A percentile compares a stretch with the other conserved stretches of the same genome.
These are phyloP conservation scores for Caradrina clavipalpis DNA, from an alignment of 2,888 invertebrate genomes.

Conservation along the genomic window DNA sequence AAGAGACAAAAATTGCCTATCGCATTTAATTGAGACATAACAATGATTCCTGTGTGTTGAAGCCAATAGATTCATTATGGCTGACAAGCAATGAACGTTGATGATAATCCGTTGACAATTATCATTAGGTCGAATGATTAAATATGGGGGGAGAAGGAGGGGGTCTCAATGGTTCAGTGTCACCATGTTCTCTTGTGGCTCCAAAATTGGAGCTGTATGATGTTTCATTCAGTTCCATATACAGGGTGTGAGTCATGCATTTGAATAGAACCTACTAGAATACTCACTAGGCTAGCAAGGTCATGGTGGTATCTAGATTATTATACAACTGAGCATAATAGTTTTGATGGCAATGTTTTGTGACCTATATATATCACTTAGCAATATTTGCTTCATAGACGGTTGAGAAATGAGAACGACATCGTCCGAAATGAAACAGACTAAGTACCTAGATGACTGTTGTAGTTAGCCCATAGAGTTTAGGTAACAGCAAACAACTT, in stretches of 20 bases:
- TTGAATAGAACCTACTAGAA: slow-evolving; percentile 38
- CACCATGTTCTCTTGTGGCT: slow-evolving; percentile 15
- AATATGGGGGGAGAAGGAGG: neutral
- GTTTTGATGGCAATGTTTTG: slow-evolving; percentile 3
- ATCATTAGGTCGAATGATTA: slow-evolving; percentile 2
- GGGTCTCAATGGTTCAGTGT: slow-evolving; percentile 17
- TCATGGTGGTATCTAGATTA: slow-evolving; percentile 32
- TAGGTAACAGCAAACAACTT: neutral
- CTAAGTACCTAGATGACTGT: neutral
- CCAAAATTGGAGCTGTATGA: slow-evolving; percentile 34
- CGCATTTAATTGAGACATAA: slow-evolving; percentile 57
- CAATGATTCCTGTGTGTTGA: slow-evolving; percentile 29
- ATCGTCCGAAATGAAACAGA: neutral
- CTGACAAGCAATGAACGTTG: slow-evolving; percentile 3
- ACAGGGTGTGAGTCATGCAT: slow-evolving; percentile 40
- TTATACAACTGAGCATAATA: slow-evolving; percentile 14
- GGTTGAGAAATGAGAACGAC: neutral
- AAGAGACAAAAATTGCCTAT: slow-evolving; percentile 33
- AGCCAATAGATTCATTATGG: slow-evolving; percentile 28
- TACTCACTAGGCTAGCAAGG: slow-evolving; percentile 33
- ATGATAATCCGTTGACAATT: slow-evolving; percentile 7
- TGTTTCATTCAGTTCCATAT: slow-evolving; percentile 46
- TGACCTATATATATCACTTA: neutral
- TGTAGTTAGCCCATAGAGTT: neutral
- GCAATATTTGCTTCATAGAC: neutral